These are phyloP conservation scores for Colistium nudipinnis DNA, from an alignment of 2,113 vertebrate genomes.

Conservation along the genomic window DNA sequence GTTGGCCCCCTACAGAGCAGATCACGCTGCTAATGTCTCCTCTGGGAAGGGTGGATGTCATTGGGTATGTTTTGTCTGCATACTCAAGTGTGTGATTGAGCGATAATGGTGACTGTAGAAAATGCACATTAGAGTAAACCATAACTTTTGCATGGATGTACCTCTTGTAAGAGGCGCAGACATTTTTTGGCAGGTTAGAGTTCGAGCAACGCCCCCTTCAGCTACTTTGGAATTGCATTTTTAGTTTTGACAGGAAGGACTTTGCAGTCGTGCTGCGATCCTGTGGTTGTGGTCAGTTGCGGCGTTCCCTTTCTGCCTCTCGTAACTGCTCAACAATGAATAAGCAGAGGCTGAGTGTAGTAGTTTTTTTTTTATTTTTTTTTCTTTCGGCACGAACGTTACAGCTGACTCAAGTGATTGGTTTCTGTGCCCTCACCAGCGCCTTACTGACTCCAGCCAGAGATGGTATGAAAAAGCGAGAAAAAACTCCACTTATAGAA, in stretches of 20 bases:
- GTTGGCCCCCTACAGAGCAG: slow-evolving; percentile 44
- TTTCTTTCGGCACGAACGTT: too few species aligned
- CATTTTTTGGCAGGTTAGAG: slow-evolving; percentile 31
- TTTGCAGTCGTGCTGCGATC: slow-evolving; percentile 53
- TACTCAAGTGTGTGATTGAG: slow-evolving; percentile 10
- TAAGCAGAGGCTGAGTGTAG: slow-evolving; percentile 17
- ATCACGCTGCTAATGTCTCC: slow-evolving; percentile 50
- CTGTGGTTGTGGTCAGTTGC: slow-evolving; percentile 65
- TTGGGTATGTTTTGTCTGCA: slow-evolving; percentile 23
- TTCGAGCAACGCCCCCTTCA: slow-evolving; percentile 51
- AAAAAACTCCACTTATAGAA: neutral
- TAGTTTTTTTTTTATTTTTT: neutral
- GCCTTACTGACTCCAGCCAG: slow-evolving; percentile 19
- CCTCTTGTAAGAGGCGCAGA: slow-evolving; percentile 9
- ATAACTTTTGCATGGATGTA: slow-evolving; percentile 31
- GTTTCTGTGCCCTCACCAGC: slow-evolving; percentile 4
- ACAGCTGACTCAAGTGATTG: slow-evolving; percentile 17
- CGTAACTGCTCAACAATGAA: slow-evolving; percentile 32
- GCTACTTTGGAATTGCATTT: slow-evolving; percentile 47
- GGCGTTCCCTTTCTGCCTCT: slow-evolving; percentile 46
- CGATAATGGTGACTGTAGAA: slow-evolving; percentile 20
- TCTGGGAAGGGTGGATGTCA: slow-evolving; percentile 50
- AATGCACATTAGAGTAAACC: slow-evolving; percentile 28
- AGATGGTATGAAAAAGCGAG: neutral
- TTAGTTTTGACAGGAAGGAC: slow-evolving; percentile 54